Evolutionary conservation across 2,797 vertebrate genomes (phyloP), one percentile per base, ranked within the genome.

Genomic region (Protonibea diacanthus): DNA sequence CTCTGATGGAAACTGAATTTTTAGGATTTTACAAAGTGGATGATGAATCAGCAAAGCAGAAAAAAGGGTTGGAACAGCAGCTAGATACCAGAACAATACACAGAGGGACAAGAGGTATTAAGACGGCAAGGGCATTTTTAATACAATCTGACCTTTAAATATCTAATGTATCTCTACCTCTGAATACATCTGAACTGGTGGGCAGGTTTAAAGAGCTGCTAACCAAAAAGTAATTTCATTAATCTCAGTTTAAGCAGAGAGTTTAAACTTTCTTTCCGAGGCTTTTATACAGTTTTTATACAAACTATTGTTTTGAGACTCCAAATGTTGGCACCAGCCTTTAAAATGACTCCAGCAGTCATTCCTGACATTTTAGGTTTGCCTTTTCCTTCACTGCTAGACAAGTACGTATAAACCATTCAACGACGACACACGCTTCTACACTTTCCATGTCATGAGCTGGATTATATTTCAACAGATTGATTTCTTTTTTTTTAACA

Each of bases 101-200:
- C 48, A 33, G 9, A 51, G 15, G 56, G 15, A 56, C 33, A n/a
- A 6, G n/a, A 21, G 0, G 55, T n/a, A 71, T 58, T 6, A 49
- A 57, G 0, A 14, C 25, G 21, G 9, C 29, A 49, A 70, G 10
- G 62, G 12, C 7, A 40, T 13, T 44, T 66, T 52, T 56, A 58
- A 64, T 66, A 27, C 49, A 12, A 52, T 23, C 20, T 82, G 71
- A 82, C 67, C 40, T 77, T 80, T 76, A 52, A 68, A 55, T 77
- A 40, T 27, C 45, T 45, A 1, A 7, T 40, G 27, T 80, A 29
- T 56, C 15, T 4, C 0, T 14, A 27, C 51, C 45, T 45, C 33
- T 55, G 58, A 71, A 29, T 45, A 57, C 49, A 69, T 71, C 12
- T n/a, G 1, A 63, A 61, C 29, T 18, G 17, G 27, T 33, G 7